Evolutionary conservation across 2,797 vertebrate genomes (phyloP).

Genomic region (Xiphorhynchus erythropygius): DNA sequence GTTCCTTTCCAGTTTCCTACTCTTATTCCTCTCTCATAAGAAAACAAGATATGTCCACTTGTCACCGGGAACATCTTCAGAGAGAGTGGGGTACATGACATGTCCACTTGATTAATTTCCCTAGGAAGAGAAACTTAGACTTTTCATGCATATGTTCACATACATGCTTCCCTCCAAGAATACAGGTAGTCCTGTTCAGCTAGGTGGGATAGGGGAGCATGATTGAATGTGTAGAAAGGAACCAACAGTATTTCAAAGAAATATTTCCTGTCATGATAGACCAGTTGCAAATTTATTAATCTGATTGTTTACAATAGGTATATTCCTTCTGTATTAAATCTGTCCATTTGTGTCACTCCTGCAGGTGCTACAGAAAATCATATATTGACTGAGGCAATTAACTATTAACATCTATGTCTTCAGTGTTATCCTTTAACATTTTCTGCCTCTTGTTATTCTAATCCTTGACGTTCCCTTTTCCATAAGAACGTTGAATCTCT

Average conservation of each 20-base stretch:
- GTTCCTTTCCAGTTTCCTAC: not conserved
- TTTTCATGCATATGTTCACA: not conserved
- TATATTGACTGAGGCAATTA: not conserved
- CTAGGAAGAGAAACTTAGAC: not conserved
- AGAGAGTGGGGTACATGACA: not conserved
- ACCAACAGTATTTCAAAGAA: not conserved
- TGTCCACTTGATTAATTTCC: not conserved
- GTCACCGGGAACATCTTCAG: not conserved
- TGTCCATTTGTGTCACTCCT: not conserved
- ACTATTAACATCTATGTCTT: not conserved
- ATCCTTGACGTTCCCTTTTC: not conserved
- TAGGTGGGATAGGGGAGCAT: rapidly evolving
- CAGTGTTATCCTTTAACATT: not conserved
- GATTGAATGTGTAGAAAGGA: not conserved
- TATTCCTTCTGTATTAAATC: not conserved
- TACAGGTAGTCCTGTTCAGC: not conserved
- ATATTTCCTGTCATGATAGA: not conserved
- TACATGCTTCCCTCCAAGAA: not conserved
- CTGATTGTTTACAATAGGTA: not conserved
- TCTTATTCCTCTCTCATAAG: not conserved
- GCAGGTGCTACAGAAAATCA: not conserved
- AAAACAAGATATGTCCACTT: not conserved
- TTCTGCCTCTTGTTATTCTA: not conserved
- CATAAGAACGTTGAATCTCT: not conserved
- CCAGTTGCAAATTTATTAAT: not conserved